Evolutionary conservation across 2,888 invertebrate genomes (phyloP).

Genomic region (Sturmia bella): DNA sequence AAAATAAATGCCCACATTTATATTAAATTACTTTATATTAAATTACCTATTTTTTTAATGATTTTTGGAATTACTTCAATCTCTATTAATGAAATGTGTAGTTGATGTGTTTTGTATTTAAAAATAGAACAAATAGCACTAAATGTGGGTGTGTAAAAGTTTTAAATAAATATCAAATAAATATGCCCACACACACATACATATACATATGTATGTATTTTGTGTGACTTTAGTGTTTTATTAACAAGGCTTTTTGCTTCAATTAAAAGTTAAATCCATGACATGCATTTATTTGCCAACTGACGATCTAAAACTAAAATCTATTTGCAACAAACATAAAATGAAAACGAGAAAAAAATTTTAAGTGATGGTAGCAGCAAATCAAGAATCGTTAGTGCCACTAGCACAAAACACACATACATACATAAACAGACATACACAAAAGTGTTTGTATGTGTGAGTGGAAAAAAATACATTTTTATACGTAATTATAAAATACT

Average conservation of each 20-base stretch:
- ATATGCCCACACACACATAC: background rate
- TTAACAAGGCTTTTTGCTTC: slow-evolving; percentile 18
- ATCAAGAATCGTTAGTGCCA: slow-evolving; percentile 32
- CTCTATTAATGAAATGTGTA: slow-evolving; percentile 47
- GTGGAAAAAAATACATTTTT: background rate
- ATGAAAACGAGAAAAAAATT: background rate
- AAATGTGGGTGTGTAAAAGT: background rate
- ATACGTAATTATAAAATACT: slow-evolving; percentile 82
- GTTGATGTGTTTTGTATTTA: slow-evolving; percentile 24
- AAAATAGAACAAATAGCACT: background rate
- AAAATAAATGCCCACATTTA: no score
- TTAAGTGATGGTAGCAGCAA: slow-evolving; percentile 17
- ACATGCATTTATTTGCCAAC: slow-evolving; percentile 32
- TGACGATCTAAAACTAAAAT: background rate
- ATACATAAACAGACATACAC: background rate
- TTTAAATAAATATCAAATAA: background rate
- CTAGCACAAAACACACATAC: background rate
- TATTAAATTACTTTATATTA: no score
- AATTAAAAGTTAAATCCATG: slow-evolving; percentile 29
- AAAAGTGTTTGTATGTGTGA: background rate
- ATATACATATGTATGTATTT: background rate
- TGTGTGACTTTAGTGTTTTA: slow-evolving; percentile 6
- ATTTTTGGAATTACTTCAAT: slow-evolving; percentile 58
- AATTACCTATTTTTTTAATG: slow-evolving; percentile 4
- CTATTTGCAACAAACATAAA: background rate